phyloP scores from a whole-genome alignment of 2,888 invertebrate genomes.

The Neoascia interrupta region DNA sequence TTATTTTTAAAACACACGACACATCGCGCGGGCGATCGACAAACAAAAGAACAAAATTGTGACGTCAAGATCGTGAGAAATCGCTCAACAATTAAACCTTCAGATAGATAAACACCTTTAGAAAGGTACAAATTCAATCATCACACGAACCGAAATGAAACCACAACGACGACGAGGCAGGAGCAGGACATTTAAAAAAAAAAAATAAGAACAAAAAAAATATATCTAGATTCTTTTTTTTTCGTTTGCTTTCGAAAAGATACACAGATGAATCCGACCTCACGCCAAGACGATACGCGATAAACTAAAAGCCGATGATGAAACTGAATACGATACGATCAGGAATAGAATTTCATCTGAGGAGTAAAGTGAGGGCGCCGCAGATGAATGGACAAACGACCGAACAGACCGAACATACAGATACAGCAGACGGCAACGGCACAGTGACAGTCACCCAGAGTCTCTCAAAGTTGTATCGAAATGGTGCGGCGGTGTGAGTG shows the following conservation, averaged over 20 bases:
- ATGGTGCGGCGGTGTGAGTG: constrained; percentile 29
- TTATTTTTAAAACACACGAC: too few species aligned
- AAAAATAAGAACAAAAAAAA: constrained; percentile 20
- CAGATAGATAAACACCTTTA: too few species aligned
- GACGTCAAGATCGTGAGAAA: too few species aligned
- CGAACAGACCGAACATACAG: constrained; percentile 42
- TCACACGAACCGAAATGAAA: neutral
- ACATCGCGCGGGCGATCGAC: too few species aligned
- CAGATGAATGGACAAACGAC: constrained; percentile 54
- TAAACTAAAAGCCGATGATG: constrained; percentile 73
- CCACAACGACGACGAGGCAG: constrained; percentile 16
- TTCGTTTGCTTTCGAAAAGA: constrained; percentile 45
- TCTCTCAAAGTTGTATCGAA: constrained; percentile 48
- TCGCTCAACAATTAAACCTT: too few species aligned
- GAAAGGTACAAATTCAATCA: too few species aligned
- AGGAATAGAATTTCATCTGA: constrained; percentile 72
- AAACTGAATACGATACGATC: constrained; percentile 73
- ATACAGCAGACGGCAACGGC: too few species aligned
- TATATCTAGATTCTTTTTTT: constrained; percentile 70
- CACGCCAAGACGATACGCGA: constrained; percentile 74
- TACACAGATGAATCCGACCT: constrained; percentile 70
- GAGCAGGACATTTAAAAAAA: constrained; percentile 11
- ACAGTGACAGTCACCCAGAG: constrained; percentile 34
- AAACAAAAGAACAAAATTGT: too few species aligned
- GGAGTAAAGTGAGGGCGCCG: constrained; percentile 62